These are phyloP conservation scores for Brachylomia viminalis DNA, from an alignment of 2,888 invertebrate genomes.

Conservation along the genomic window DNA sequence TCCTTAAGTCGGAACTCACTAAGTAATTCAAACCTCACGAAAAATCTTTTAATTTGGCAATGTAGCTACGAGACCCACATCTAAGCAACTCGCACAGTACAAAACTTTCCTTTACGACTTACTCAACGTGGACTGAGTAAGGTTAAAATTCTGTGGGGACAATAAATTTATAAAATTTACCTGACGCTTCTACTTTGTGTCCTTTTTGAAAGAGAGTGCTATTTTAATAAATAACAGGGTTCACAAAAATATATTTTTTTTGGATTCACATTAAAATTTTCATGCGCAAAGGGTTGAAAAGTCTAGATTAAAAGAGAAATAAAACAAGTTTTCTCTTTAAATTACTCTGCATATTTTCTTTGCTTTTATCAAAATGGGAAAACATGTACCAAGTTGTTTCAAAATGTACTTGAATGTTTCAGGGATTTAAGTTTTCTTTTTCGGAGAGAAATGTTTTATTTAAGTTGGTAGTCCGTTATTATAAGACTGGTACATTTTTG, in stretches of 20 bases:
- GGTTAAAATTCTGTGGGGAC: conserved; percentile 67
- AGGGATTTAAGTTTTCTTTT: conserved; percentile 44
- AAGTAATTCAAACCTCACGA: conserved; percentile 77
- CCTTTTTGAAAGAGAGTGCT: conserved; percentile 54
- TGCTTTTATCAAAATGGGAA: conserved; percentile 47
- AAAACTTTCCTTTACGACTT: conserved; percentile 64
- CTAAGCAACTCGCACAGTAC: conserved; percentile 41
- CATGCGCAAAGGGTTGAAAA: conserved; percentile 37
- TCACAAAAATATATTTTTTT: conserved; percentile 59
- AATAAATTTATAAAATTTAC: conserved; percentile 66
- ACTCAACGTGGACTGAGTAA: conserved; percentile 33
- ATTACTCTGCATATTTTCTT: conserved; percentile 53
- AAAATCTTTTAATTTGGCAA: conserved; percentile 81
- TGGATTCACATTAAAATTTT: conserved; percentile 48
- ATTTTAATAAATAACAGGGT: conserved; percentile 61
- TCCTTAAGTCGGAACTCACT: conserved; percentile 53
- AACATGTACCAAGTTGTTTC: conserved; percentile 49
- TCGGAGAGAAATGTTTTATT: conserved; percentile 40
- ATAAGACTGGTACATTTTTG: conserved; percentile 34
- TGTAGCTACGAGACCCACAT: conserved; percentile 68
- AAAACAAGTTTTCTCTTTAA: conserved; percentile 38
- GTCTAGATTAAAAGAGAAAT: conserved; percentile 47
- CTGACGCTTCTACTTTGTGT: conserved; percentile 50
- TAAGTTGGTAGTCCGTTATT: conserved; percentile 40
- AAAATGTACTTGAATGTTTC: conserved; percentile 53